Percentiles rank a stretch among this genome's conserved stretches.
Evolutionary conservation across 2,113 vertebrate species (phyloP).

Genomic region (Apodemus speciosus): DNA sequence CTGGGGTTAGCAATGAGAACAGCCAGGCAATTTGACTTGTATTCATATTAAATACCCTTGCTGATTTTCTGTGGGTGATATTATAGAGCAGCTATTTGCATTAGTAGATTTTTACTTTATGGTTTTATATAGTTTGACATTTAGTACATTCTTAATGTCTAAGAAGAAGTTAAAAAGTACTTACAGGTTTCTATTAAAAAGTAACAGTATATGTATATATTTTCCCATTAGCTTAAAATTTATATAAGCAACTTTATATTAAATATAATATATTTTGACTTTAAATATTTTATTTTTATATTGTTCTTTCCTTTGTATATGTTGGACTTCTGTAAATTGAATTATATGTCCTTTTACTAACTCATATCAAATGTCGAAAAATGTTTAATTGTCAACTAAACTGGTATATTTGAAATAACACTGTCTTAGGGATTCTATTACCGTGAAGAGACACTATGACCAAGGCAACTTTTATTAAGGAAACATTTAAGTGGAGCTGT

Average conservation of each 20-base stretch:
- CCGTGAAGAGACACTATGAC: no score
- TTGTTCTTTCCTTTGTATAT: neutral
- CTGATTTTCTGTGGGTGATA: neutral
- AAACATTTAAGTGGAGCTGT: no score
- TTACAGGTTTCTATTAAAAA: conserved; percentile 29
- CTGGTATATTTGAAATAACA: neutral
- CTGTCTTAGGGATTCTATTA: no score
- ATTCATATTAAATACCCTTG: neutral
- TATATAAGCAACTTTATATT: conserved; percentile 2
- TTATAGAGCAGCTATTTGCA: neutral
- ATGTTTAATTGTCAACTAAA: neutral
- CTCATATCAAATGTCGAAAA: neutral
- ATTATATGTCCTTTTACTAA: neutral
- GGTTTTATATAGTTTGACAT: neutral
- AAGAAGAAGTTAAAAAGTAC: conserved; percentile 49
- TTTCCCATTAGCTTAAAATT: conserved; percentile 27
- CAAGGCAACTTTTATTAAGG: no score
- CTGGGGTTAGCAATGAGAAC: neutral
- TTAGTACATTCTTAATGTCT: neutral
- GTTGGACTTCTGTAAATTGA: neutral
- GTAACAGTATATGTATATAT: neutral
- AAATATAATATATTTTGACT: conserved; percentile 40
- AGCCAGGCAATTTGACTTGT: neutral
- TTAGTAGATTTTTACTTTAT: neutral
- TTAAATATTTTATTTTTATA: neutral